Percentiles rank a stretch among this genome's conserved stretches.
Conservation (phyloP, 2,113 vertebrate species). For the Alaudala cheleensis region DNA sequence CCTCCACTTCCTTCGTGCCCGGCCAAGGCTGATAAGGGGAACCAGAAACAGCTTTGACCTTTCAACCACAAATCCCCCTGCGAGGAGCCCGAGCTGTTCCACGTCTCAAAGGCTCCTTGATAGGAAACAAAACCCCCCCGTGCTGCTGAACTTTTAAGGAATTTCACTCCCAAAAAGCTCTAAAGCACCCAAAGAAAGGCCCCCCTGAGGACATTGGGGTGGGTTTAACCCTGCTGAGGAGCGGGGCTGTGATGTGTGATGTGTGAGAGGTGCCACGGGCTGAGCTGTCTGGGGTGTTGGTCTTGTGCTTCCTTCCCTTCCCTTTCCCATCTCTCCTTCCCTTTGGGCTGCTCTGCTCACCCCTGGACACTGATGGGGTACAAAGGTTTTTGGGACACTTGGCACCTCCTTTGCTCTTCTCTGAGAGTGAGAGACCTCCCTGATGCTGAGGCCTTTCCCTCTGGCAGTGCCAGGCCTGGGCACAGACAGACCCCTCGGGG, state of each 20-base stretch:
- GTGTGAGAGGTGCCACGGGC: not conserved
- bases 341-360: not conserved
- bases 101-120: constrained; percentile 18
- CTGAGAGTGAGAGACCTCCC: accelerated
- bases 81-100: not conserved
- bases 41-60: constrained; percentile 85
- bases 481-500: not conserved
- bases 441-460: not conserved
- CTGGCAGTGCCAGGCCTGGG: not conserved
- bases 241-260: accelerated
- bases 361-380: accelerated
- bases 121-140: not conserved
- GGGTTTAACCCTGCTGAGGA: not conserved
- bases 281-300: accelerated
- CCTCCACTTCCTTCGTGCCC: constrained; percentile 23
- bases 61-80: constrained; percentile 70
- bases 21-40: constrained; percentile 78
- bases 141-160: not conserved
- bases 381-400: not conserved
- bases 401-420: not conserved
- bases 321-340: not conserved
- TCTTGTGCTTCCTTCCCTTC: not conserved
- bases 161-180: not conserved
- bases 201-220: accelerated
- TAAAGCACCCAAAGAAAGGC: not conserved